Percentiles rank a stretch among this genome's conserved stretches.
phyloP scores from a whole-genome alignment of 2,113 vertebrate species.

The Variabilichromis moorii region DNA sequence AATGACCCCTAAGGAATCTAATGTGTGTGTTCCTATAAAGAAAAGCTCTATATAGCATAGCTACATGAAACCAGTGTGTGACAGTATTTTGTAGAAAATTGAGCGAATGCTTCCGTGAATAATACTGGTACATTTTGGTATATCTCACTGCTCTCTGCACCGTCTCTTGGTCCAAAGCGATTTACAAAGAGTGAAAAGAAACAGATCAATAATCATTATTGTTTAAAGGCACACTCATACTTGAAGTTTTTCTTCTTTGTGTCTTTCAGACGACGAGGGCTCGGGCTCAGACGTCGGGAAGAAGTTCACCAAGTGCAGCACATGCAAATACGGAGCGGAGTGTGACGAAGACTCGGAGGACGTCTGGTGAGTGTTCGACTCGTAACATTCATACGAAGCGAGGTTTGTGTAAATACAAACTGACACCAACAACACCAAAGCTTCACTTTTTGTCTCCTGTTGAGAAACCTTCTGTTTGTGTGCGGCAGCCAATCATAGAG shows the following conservation, averaged over 20 bases:
- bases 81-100: fast-evolving
- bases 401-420: not conserved
- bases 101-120: not conserved
- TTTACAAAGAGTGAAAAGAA: not conserved
- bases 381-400: fast-evolving
- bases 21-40: not conserved
- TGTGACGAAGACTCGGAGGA: slow-evolving; percentile 95
- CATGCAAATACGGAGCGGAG: slow-evolving; percentile 92
- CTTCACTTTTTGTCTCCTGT: not conserved
- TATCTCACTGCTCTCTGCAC: not conserved
- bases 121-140: fast-evolving
- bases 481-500: not conserved
- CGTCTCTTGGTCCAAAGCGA: not conserved
- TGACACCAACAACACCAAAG: not conserved
- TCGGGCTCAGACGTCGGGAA: slow-evolving; percentile 83
- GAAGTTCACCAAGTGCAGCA: slow-evolving; percentile 89
- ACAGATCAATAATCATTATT: not conserved
- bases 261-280: slow-evolving; percentile 81
- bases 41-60: not conserved
- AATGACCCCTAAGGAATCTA: not conserved
- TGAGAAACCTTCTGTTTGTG: not conserved
- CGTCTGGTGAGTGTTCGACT: slow-evolving; percentile 77
- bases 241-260: not conserved
- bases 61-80: fast-evolving
- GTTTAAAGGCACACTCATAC: fast-evolving